Evolutionary conservation across 2,797 vertebrate genomes (phyloP).

Genomic region (Psittacula derbiana): DNA sequence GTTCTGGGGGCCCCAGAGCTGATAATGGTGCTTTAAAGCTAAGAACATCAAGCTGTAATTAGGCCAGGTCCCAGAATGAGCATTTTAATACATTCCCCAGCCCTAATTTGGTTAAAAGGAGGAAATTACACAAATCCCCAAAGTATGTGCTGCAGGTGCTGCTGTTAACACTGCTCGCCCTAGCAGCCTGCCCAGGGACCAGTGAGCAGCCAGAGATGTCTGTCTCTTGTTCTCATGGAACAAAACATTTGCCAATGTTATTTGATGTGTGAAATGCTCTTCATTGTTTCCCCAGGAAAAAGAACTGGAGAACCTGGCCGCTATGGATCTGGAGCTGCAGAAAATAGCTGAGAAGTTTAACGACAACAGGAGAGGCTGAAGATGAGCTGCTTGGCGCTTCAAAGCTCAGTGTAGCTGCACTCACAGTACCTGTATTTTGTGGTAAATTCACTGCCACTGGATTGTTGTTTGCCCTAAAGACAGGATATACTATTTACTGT

Average conservation of each 20-base stretch:
- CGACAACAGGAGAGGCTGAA: conserved; percentile 77
- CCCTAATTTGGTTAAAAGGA: neutral
- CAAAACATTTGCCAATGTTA: neutral
- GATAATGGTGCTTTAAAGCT: neutral
- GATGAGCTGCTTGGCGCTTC: neutral
- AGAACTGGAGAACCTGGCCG: conserved; percentile 87
- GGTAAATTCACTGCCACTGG: conserved; percentile 67
- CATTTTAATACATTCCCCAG: neutral
- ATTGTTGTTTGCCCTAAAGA: conserved; percentile 53
- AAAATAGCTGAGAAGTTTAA: conserved; percentile 88
- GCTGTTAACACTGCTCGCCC: neutral
- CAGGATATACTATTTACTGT: conserved; percentile 67
- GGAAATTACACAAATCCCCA: neutral
- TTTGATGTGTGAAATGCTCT: neutral
- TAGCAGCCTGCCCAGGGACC: neutral
- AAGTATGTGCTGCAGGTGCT: accelerated
- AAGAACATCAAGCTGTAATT: neutral
- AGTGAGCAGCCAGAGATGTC: neutral
- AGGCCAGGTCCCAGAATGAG: neutral
- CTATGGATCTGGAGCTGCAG: conserved; percentile 91
- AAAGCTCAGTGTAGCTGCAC: neutral
- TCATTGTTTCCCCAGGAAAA: conserved; percentile 80
- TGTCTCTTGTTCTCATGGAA: neutral
- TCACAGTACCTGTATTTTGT: conserved; percentile 25
- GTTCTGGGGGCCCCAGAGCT: neutral